phyloP scores from a whole-genome alignment of 2,888 invertebrate species.

The Drosophila dives region DNA sequence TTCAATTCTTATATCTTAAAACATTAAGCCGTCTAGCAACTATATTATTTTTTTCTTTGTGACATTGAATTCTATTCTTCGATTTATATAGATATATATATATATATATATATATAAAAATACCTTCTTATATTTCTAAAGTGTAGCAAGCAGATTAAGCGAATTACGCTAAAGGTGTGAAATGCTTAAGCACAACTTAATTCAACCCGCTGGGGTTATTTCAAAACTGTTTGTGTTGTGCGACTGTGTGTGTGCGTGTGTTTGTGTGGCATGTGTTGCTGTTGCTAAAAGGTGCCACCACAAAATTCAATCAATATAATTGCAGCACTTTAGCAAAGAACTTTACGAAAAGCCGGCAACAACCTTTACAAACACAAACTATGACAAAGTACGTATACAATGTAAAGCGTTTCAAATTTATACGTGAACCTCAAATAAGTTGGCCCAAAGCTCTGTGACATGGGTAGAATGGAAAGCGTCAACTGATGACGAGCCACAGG shows the following conservation, averaged over 20 bases:
- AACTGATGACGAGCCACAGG: constrained; percentile 49
- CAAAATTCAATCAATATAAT: constrained; percentile 78
- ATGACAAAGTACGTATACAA: constrained; percentile 73
- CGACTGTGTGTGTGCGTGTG: constrained; percentile 14
- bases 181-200: constrained; percentile 19
- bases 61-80: background rate
- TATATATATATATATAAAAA: no score
- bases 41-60: background rate
- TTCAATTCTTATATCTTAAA: background rate
- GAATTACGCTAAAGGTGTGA: constrained; percentile 27
- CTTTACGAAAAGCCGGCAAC: constrained; percentile 40
- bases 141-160: constrained; percentile 9
- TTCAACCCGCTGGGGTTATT: constrained; percentile 30
- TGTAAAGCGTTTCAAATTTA: constrained; percentile 73
- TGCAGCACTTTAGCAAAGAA: constrained; percentile 73
- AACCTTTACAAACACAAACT: constrained; percentile 27
- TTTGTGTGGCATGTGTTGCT: background rate
- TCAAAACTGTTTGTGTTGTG: constrained; percentile 12
- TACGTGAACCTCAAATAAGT: constrained; percentile 63
- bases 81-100: no score
- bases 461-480: constrained; percentile 38
- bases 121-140: background rate
- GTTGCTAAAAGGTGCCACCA: constrained; percentile 48
- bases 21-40: background rate
- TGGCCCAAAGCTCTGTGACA: constrained; percentile 38